These are phyloP conservation scores for Rhinolophus ferrumequinum DNA, from an alignment of 2,113 vertebrate species.

Conservation along the genomic window DNA sequence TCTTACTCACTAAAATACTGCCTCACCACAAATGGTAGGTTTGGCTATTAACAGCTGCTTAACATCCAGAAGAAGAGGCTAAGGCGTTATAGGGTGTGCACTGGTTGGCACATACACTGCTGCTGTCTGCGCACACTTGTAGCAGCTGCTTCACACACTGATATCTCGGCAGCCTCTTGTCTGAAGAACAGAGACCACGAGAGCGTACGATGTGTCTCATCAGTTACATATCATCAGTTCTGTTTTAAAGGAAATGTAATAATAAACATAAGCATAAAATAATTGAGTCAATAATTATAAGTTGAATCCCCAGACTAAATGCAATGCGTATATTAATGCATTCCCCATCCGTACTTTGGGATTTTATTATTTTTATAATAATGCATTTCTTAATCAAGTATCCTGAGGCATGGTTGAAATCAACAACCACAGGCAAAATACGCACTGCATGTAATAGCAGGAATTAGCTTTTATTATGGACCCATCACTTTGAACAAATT, in stretches of 20 bases:
- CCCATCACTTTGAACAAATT: not conserved
- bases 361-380: slow-evolving; percentile 41
- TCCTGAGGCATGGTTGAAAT: slow-evolving; percentile 19
- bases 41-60: not conserved
- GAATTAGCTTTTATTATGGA: not conserved
- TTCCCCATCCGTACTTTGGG: not conserved
- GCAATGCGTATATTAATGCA: not conserved
- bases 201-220: not conserved
- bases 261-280: not conserved
- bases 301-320: not conserved
- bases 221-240: not conserved
- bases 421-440: not conserved
- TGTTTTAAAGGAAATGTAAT: not conserved
- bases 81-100: fast-evolving
- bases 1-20: slow-evolving; percentile 22
- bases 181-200: not conserved
- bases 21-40: not conserved
- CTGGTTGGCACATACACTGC: fast-evolving
- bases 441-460: not conserved
- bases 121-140: not conserved
- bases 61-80: not conserved
- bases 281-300: not conserved
- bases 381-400: not conserved
- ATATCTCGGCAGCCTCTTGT: not conserved
- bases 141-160: not conserved